Evolutionary conservation across 2,888 invertebrate species (phyloP).

Genomic region (Brachynemurus nebulosus): DNA sequence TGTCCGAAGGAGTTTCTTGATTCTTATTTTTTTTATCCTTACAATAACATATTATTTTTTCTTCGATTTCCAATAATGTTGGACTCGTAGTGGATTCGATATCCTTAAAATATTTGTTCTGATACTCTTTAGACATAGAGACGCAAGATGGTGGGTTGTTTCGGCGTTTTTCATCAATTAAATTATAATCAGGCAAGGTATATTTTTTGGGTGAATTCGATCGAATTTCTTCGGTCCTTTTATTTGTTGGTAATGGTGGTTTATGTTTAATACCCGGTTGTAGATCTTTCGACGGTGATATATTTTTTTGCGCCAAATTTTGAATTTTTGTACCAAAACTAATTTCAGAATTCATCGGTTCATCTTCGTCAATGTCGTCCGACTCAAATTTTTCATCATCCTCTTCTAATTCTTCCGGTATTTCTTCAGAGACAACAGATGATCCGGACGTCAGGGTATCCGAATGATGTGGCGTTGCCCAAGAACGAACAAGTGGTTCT

Average conservation of each 20-base stretch:
- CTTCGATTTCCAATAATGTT: too few relatives aligned
- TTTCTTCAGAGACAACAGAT: slow-evolving; percentile 9
- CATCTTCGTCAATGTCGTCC: slow-evolving; percentile 6
- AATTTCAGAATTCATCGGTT: slow-evolving; percentile 10
- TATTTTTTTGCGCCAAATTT: slow-evolving; percentile 10
- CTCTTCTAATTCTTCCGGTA: slow-evolving; percentile 8
- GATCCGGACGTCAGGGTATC: slow-evolving; percentile 16
- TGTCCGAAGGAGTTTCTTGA: too few relatives aligned
- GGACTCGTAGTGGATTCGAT: too few relatives aligned
- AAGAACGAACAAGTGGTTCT: slow-evolving; percentile 22
- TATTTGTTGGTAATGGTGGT: slow-evolving; percentile 26
- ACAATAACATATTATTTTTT: too few relatives aligned
- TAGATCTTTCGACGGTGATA: slow-evolving; percentile 16
- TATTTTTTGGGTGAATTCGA: not conserved
- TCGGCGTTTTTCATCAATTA: not conserved
- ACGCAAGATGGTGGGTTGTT: not conserved
- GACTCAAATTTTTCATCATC: slow-evolving; percentile 1
- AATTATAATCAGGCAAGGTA: not conserved
- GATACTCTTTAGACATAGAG: slow-evolving; percentile 3
- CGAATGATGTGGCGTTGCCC: not conserved
- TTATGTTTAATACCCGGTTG: slow-evolving; percentile 27
- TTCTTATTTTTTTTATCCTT: too few relatives aligned
- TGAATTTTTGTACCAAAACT: slow-evolving; percentile 13
- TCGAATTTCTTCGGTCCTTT: slow-evolving; percentile 18
- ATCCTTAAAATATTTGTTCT: slow-evolving; percentile 1